Evolutionary conservation across 2,888 invertebrate genomes (phyloP), one percentile per base, ranked within the genome.

Genomic region (Diabrotica balteata): DNA sequence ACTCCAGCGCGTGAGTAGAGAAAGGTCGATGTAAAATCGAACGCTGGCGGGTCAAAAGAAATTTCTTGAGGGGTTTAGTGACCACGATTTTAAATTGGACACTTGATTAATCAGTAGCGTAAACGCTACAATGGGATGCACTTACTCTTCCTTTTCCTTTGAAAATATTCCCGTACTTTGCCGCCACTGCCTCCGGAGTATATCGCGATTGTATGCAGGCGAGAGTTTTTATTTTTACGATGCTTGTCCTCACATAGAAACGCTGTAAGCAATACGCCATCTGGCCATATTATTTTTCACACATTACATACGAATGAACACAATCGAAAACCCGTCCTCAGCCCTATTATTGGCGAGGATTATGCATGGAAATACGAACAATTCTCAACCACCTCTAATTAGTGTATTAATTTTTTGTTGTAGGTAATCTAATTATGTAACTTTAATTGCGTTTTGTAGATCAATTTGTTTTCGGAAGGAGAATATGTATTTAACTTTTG

Each of bases 231-330:
- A 60, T 52, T 66, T 66, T 66, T 50, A 60, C 60, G 50, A 60
- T 43, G 59, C 66, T 66, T 60, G 45, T 61, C 52, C 61, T 57
- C 55, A 45, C 53, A 57, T 59, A 45, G 52, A 51, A 59, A 59
- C 58, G 67, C 64, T 69, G 71, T 63, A 71, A 71, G 69, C 69
- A 69, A 71, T 71, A 69, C 71, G 63, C 71, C 71, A 71, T 71
- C 68, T 71, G 71, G 68, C 69, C 69, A 69, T 71, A 71, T 71
- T 69, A 71, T 71, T 71, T 71, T 71, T 71, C 71, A 69, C 69
- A 71, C 71, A 71, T 71, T 69, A 71, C 71, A 58, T 69, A 69
- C 69, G 71, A 65, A 60, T 69, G 69, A 69, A 67, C 66, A 71
- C 69, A 71, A 71, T 71, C 69, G 69, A 69, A 69, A 63, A 64